A percentile compares a stretch with the other conserved stretches of the same genome.
phyloP scores from a whole-genome alignment of 1,140 invertebrate genomes.

The Drosophila prosaltans region DNA sequence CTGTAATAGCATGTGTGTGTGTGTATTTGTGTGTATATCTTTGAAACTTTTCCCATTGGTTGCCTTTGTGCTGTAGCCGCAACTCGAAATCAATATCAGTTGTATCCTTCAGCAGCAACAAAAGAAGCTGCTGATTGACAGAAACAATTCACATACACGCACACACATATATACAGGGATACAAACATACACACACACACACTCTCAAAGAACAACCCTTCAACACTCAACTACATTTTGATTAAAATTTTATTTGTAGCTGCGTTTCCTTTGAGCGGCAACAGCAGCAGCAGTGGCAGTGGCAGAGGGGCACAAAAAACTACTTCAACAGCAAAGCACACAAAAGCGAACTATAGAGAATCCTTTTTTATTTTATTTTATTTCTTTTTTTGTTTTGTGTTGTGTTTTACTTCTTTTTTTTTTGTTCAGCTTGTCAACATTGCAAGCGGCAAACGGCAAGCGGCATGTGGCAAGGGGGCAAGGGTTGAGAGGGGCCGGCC shows the following conservation, averaged over 20 bases:
- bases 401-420: constrained; percentile 20
- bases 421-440: constrained; percentile 57
- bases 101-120: constrained; percentile 78
- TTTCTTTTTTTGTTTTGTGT: constrained; percentile 34
- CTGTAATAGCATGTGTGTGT: background rate
- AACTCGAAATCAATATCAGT: constrained; percentile 80
- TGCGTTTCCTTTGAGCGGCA: constrained; percentile 70
- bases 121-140: constrained; percentile 79
- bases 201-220: constrained; percentile 66
- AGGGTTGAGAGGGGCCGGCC: constrained; percentile 12
- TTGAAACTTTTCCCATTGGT: constrained; percentile 78
- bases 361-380: constrained; percentile 60
- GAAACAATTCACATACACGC: constrained; percentile 67
- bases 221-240: constrained; percentile 81
- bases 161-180: background rate
- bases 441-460: constrained; percentile 11
- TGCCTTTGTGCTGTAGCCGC: constrained; percentile 63
- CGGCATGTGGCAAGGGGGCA: background rate
- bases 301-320: constrained; percentile 46
- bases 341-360: constrained; percentile 61
- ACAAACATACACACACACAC: constrained; percentile 14
- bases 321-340: constrained; percentile 76
- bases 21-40: constrained; percentile 46
- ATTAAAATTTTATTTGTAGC: constrained; percentile 78
- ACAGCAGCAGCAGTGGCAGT: constrained; percentile 22